Evolutionary conservation across 2,888 invertebrate species (phyloP).

Genomic region (Hybos culiciformis): DNA sequence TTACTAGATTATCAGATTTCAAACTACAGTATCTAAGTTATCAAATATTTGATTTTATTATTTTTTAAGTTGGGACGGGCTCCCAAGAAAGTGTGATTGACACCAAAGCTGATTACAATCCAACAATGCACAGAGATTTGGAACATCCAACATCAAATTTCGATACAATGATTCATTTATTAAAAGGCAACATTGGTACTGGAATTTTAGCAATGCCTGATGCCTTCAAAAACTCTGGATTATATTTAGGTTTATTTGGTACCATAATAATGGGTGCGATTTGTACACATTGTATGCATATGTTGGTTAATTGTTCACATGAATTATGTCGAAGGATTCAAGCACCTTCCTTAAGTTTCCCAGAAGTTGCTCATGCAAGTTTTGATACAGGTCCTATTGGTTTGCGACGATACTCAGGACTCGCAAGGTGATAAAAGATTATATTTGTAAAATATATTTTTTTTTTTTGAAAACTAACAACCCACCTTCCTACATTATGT

Average conservation of each 20-base stretch:
- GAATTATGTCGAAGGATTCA: slow-evolving; percentile 57
- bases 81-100: slow-evolving; percentile 16
- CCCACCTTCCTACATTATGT: not conserved
- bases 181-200: slow-evolving; percentile 71
- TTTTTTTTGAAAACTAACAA: not conserved
- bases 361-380: slow-evolving; percentile 63
- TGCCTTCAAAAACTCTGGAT: slow-evolving; percentile 82
- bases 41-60: slow-evolving; percentile 1
- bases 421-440: slow-evolving; percentile 20
- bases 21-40: slow-evolving; percentile 1
- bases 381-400: slow-evolving; percentile 59
- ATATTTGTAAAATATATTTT: not conserved
- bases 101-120: slow-evolving; percentile 38
- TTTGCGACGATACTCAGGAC: slow-evolving; percentile 36
- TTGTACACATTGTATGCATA: slow-evolving; percentile 88
- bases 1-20: not conserved
- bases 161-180: slow-evolving; percentile 58
- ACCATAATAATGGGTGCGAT: slow-evolving; percentile 72
- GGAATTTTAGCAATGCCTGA: slow-evolving; percentile 96
- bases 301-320: slow-evolving; percentile 59
- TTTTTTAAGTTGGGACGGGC: slow-evolving; percentile 14
- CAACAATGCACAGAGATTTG: slow-evolving; percentile 51
- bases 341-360: slow-evolving; percentile 57
- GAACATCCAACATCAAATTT: slow-evolving; percentile 71
- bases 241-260: slow-evolving; percentile 70